Conservation (phyloP, 2,113 vertebrate genomes). For the Elephantulus edwardii region DNA sequence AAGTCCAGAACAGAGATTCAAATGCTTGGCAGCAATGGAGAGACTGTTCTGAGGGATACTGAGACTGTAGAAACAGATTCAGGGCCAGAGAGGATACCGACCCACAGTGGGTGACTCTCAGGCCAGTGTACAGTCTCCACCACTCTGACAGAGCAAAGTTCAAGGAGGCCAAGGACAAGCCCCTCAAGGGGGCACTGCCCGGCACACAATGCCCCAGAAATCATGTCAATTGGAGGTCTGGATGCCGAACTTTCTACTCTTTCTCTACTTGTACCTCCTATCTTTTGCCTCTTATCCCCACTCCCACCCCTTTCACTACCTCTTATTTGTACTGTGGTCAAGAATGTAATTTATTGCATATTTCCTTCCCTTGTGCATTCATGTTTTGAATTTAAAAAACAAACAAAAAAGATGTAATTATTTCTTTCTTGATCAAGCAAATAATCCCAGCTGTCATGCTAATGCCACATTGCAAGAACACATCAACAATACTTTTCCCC, state of each 20-base stretch:
- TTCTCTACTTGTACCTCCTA: too few species aligned
- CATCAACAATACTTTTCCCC: background rate
- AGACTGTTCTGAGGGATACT: background rate
- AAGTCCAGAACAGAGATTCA: background rate
- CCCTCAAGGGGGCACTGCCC: background rate
- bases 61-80: background rate
- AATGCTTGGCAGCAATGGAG: fast-evolving
- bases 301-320: too few species aligned
- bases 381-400: background rate
- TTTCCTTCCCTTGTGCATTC: background rate
- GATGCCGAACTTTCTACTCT: background rate
- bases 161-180: background rate
- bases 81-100: background rate
- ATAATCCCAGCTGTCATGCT: background rate
- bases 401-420: background rate
- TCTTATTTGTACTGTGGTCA: background rate
- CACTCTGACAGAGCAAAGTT: background rate
- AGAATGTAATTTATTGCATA: background rate
- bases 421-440: background rate
- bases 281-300: background rate
- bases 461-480: fast-evolving
- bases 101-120: background rate
- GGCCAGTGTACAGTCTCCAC: background rate
- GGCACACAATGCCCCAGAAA: background rate
- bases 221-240: fast-evolving